Evolutionary conservation across 2,113 vertebrate genomes (phyloP).

Genomic region (Hydropotes inermis): DNA sequence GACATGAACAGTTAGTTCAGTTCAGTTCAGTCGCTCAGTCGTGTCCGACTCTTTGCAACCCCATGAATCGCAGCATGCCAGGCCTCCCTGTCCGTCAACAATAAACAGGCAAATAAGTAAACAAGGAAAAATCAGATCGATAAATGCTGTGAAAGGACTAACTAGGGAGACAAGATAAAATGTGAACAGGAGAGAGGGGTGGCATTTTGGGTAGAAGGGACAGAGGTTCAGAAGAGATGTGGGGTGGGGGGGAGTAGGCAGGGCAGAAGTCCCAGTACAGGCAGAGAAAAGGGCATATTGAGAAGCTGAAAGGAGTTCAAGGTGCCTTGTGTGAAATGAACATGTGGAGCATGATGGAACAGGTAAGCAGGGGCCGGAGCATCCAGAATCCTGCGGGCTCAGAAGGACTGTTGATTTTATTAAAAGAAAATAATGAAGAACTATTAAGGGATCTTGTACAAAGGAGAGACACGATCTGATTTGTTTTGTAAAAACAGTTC

Average conservation of each 20-base stretch:
- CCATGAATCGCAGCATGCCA: no score
- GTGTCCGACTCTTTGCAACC: no score
- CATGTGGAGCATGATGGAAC: no score
- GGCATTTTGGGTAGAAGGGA: not conserved
- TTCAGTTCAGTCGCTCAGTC: no score
- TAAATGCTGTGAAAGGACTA: not conserved
- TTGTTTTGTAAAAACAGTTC: not conserved
- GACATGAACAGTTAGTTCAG: not conserved
- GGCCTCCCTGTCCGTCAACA: not conserved
- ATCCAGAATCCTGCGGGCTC: not conserved
- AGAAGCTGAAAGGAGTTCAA: not conserved
- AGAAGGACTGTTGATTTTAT: not conserved
- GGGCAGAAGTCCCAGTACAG: not conserved
- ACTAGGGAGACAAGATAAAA: not conserved
- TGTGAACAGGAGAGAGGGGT: not conserved
- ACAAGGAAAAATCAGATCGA: not conserved
- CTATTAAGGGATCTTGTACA: not conserved
- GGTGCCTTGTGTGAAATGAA: accelerated
- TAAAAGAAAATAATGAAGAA: not conserved
- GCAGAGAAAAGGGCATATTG: not conserved
- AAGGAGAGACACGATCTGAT: not conserved
- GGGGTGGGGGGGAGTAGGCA: not conserved
- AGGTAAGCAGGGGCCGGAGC: not conserved
- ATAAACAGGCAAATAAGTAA: not conserved
- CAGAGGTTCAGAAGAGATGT: not conserved